Percentiles rank a stretch among this genome's conserved stretches.
phyloP scores from a whole-genome alignment of 2,113 vertebrate species.

The Melanocharis versteri region DNA sequence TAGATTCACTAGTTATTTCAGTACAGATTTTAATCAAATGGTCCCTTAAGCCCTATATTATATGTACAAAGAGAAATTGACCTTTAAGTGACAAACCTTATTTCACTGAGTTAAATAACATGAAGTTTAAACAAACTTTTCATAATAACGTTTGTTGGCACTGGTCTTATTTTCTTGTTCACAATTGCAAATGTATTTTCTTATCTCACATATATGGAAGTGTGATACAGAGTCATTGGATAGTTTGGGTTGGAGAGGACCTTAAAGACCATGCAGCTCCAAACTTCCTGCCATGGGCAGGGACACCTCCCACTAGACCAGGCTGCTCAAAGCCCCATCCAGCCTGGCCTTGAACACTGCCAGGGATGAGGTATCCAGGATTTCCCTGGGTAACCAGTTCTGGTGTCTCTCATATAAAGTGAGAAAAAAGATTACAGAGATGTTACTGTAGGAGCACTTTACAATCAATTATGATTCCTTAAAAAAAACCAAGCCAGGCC shows the following conservation, averaged over 20 bases:
- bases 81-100: background rate
- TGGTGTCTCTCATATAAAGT: background rate
- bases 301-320: background rate
- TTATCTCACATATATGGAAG: background rate
- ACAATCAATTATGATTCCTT: background rate
- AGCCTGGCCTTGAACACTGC: background rate
- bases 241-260: background rate
- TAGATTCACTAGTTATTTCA: background rate
- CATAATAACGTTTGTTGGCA: background rate
- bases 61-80: background rate
- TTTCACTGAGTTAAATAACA: background rate
- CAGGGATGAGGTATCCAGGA: background rate
- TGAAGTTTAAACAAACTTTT: background rate
- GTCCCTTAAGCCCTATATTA: background rate
- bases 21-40: background rate
- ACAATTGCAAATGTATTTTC: background rate
- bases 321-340: background rate
- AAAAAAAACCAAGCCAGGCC: background rate
- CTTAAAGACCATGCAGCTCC: fast-evolving
- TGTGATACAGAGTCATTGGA: background rate
- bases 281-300: background rate
- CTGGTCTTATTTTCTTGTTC: background rate
- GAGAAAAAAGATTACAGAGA: background rate
- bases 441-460: background rate
- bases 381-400: background rate